phyloP scores from a whole-genome alignment of 2,888 invertebrate genomes.

The Megalurothrips usitatus region DNA sequence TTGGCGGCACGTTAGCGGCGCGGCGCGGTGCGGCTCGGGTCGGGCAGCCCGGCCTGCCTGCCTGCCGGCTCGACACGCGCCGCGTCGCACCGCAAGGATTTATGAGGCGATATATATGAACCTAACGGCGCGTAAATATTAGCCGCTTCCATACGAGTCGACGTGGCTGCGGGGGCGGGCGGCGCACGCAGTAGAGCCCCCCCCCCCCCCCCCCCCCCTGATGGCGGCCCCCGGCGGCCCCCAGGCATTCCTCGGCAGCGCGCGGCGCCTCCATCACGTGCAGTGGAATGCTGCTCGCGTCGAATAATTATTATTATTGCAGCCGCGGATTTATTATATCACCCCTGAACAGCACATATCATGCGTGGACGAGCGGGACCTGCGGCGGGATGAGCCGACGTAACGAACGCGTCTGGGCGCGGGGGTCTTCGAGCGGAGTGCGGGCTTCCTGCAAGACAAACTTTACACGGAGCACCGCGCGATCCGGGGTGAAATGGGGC shows the following conservation, averaged over 20 bases:
- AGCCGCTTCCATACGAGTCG: constrained; percentile 15
- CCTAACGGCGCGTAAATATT: constrained; percentile 21
- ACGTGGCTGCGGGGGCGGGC: neutral
- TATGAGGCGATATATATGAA: constrained; percentile 23
- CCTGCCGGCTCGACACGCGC: neutral
- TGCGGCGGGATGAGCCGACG: too few species aligned
- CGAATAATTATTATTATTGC: too few species aligned
- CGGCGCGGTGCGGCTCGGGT: neutral
- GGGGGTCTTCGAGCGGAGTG: too few species aligned
- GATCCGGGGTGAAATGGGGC: neutral
- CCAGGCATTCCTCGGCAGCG: too few species aligned
- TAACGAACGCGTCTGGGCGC: too few species aligned
- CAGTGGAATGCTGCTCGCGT: too few species aligned
- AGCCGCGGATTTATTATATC: too few species aligned
- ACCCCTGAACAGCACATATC: too few species aligned
- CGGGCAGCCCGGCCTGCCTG: neutral
- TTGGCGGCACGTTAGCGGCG: neutral
- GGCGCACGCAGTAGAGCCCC: too few species aligned
- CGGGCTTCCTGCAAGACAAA: too few species aligned
- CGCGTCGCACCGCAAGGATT: neutral
- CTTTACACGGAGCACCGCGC: neutral
- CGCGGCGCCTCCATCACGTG: neutral
- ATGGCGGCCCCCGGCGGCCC: neutral
- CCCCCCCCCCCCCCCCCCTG: too few species aligned
- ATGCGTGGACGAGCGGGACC: too few species aligned